Percentiles rank a stretch among this genome's conserved stretches.
Conservation (phyloP, 1,140 invertebrate genomes). For the Dendrolimus punctatus region DNA sequence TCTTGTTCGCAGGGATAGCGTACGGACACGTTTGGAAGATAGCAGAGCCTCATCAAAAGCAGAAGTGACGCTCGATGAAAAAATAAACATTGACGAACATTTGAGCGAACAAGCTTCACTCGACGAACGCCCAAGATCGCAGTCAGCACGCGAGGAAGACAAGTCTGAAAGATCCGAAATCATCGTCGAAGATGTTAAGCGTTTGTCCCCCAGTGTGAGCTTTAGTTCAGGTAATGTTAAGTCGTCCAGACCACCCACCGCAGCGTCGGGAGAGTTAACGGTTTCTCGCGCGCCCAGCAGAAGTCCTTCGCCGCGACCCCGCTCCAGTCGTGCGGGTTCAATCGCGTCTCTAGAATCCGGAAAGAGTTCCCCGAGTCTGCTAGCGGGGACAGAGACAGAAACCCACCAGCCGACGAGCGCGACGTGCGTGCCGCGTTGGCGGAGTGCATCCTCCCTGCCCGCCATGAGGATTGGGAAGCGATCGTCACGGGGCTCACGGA, state of each 20-base stretch:
- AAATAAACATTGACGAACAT: not conserved
- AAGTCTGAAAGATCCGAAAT: conserved; percentile 26
- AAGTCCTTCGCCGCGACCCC: conserved; percentile 10
- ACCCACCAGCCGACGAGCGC: conserved; percentile 26
- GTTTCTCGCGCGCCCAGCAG: conserved; percentile 8
- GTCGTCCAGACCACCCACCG: conserved; percentile 4
- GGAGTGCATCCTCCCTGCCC: conserved; percentile 47
- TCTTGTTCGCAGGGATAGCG: conserved; percentile 48
- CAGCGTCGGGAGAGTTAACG: not conserved
- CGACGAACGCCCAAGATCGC: conserved; percentile 32
- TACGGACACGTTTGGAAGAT: conserved; percentile 24
- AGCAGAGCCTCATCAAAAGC: conserved; percentile 3
- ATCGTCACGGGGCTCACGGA: conserved; percentile 85
- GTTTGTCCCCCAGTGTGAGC: not conserved
- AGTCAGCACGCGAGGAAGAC: conserved; percentile 51
- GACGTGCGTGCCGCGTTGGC: conserved; percentile 52
- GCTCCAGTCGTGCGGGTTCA: too few relatives aligned
- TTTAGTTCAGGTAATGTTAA: conserved; percentile 3
- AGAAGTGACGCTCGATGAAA: not conserved
- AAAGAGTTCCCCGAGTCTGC: conserved; percentile 3
- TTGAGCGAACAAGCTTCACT: conserved; percentile 11
- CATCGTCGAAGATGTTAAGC: conserved; percentile 13
- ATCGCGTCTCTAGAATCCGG: too few relatives aligned
- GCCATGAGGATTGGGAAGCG: conserved; percentile 85
- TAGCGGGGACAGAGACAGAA: conserved; percentile 21